Base-by-base conservation (phyloP, 2,888 invertebrate genomes). In the Acrocyrtus sp. region DNA sequence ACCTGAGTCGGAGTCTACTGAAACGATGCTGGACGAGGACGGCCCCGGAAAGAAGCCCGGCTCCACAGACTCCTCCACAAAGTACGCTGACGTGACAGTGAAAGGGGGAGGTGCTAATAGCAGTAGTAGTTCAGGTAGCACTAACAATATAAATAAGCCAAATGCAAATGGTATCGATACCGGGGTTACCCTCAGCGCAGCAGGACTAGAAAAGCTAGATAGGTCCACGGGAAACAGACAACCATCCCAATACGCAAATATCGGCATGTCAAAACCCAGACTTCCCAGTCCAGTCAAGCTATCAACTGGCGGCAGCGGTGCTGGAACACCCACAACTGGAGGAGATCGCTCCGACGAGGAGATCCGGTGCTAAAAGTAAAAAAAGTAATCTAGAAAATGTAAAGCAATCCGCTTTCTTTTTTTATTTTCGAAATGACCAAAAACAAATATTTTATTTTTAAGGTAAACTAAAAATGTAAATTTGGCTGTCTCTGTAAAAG, bases 1-100 rank as follows among this genome's bases (percentile, higher is more conserved):
- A 82, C 86, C 86, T 22, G 85, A 86, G 75, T 86, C 87, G 39
- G 85, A 85, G 78, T 86, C 86, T 26, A 85, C 86, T 8, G 86
- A 86, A 82, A 86, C 87, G 3, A 82, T 86, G 54, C 81, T 87
- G 51, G 83, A 84, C 62, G 85, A 85, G 21, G 80, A 78, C 0
- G 78, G 78, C 10, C 57, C 50, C 26, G 24, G 45, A 2, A 58
- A 45, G 39, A 27, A 53, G 12, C 19, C 62, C 12, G 24, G 51
- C 21, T 54, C 65, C 1, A 65, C 51, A 57, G 72, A 66, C 24
- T 50, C 67, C 1, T 15, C 41, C 1, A 54, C 48, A 39, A 72
- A 72, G 27, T 72, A 72, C 34, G 60, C 72, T 8, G 72, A 72
- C 45, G 43, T 72, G 0, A 72, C 72, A 5, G 39, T 72, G 48